phyloP scores from a whole-genome alignment of 2,113 vertebrate species.

The Lota lota region DNA sequence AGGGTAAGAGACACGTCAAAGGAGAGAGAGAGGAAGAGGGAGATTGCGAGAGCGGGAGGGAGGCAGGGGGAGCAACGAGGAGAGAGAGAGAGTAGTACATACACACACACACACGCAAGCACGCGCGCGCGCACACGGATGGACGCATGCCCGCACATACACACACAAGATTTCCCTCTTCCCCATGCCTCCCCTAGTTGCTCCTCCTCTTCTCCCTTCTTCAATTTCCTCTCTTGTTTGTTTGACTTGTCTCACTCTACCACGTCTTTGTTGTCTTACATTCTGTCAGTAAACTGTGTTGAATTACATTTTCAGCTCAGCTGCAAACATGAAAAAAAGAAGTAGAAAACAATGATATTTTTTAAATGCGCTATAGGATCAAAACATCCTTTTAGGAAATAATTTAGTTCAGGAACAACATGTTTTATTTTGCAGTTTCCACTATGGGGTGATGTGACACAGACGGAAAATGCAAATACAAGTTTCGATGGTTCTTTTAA shows the following conservation, averaged over 20 bases:
- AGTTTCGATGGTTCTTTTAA: no score
- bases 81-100: slow-evolving; percentile 41
- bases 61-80: not conserved
- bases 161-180: slow-evolving; percentile 44
- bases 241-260: slow-evolving; percentile 13
- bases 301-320: no score
- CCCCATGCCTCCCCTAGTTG: slow-evolving; percentile 5
- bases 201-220: not conserved
- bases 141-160: slow-evolving; percentile 47
- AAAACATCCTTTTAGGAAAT: no score
- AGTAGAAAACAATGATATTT: no score
- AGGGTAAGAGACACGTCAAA: not conserved
- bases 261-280: slow-evolving; percentile 7
- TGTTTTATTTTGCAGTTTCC: no score
- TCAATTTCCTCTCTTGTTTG: slow-evolving; percentile 19
- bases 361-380: no score
- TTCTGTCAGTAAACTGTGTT: not conserved
- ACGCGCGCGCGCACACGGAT: slow-evolving; percentile 49
- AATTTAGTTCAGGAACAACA: no score
- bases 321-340: no score
- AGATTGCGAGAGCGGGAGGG: not conserved
- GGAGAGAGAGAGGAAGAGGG: slow-evolving; percentile 20
- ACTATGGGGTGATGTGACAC: no score
- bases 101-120: slow-evolving; percentile 43
- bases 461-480: no score